Conservation (phyloP, 2,888 invertebrate genomes). For the Spialia ferax region DNA sequence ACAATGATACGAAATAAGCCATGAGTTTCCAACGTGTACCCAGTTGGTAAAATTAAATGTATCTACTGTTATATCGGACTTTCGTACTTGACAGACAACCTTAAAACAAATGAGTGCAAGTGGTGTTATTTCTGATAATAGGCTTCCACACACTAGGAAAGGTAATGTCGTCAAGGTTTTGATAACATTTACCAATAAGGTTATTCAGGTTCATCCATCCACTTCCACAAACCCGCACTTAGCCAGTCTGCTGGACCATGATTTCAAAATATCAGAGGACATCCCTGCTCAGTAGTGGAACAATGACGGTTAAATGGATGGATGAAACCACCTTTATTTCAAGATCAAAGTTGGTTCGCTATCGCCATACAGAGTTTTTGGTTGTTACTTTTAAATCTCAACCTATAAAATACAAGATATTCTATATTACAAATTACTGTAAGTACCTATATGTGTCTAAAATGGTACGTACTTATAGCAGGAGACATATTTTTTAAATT, state of each 20-base stretch:
- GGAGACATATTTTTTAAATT: conserved; percentile 84
- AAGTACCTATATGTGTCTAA: conserved; percentile 31
- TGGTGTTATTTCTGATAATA: too few relatives aligned
- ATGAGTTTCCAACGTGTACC: neutral
- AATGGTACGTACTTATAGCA: conserved; percentile 49
- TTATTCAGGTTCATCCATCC: neutral
- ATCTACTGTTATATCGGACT: too few relatives aligned
- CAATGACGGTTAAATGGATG: neutral
- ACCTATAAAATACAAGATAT: conserved; percentile 35
- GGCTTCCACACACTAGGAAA: too few relatives aligned
- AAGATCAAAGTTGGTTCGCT: neutral
- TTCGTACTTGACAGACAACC: too few relatives aligned
- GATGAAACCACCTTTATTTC: conserved; percentile 6
- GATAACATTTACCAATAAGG: neutral
- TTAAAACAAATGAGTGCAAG: too few relatives aligned
- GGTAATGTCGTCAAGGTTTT: neutral
- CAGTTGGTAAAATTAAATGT: neutral
- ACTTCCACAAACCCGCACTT: neutral
- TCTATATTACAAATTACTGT: conserved; percentile 29
- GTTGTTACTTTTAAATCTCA: conserved; percentile 24
- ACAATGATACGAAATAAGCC: conserved; percentile 3
- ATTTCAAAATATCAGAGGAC: neutral
- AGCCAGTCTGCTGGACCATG: neutral
- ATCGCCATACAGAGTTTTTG: conserved; percentile 20
- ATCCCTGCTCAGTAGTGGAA: neutral